Evolutionary conservation across 2,888 invertebrate species (phyloP).

Genomic region (Morpho helenor): DNA sequence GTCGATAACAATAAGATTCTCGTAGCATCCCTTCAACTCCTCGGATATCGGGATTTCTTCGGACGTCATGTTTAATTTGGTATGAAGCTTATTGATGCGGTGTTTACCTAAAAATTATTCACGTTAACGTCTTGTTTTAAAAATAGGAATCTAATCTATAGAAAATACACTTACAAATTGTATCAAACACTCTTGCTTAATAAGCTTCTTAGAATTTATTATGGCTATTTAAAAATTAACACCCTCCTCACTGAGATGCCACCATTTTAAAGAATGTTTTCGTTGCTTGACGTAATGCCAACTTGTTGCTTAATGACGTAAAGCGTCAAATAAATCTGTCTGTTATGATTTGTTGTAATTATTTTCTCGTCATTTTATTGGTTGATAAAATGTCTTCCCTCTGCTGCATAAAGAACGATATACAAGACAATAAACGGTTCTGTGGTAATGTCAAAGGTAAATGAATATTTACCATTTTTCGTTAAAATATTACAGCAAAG

Average conservation of each 20-base stretch:
- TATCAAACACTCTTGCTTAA: constrained; percentile 76
- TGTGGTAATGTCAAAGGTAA: not conserved
- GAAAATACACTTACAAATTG: constrained; percentile 61
- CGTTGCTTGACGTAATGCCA: constrained; percentile 9
- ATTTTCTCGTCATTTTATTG: not conserved
- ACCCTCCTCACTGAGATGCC: constrained; percentile 71
- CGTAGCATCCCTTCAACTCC: constrained; percentile 88
- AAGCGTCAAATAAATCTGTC: constrained; percentile 2
- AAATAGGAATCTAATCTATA: not conserved
- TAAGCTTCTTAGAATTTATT: constrained; percentile 65
- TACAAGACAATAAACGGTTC: not conserved
- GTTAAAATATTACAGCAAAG: not conserved
- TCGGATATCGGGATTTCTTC: constrained; percentile 73
- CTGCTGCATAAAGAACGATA: too few relatives aligned
- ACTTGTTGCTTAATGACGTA: not conserved
- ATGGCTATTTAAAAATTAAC: constrained; percentile 62
- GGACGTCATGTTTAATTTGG: constrained; percentile 72
- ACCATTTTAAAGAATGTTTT: constrained; percentile 53
- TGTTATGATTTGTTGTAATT: not conserved
- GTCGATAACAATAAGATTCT: constrained; percentile 95
- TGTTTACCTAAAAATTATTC: constrained; percentile 62
- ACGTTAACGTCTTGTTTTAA: not conserved
- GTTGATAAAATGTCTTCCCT: not conserved
- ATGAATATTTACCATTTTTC: not conserved
- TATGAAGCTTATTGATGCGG: constrained; percentile 71